Base-by-base conservation (phyloP, 2,113 vertebrate species). In the Capreolus pygargus region DNA sequence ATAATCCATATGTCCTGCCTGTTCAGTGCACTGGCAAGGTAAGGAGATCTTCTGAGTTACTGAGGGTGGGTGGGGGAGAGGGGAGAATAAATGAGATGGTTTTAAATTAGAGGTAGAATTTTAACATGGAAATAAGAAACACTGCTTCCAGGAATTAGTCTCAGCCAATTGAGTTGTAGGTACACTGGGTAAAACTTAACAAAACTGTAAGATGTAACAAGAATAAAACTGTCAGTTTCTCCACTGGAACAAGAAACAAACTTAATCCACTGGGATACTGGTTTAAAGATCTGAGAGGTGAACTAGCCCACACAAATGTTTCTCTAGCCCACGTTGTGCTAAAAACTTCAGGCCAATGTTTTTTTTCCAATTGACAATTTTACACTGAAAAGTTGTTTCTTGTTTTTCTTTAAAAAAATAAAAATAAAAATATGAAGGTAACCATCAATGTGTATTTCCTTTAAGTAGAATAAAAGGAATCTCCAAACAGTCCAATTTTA, bases 21-120 rank as follows among this genome's bases (percentile, higher is more conserved):
- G 98, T 99, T 50, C 86, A 98, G 98, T 99, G 99, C 89, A 52
- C 96, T 79, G 98, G 99, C 97, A 99, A 99, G 99, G 99, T 99
- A 98, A 98, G 98, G 55, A 19, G 15, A 11, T 3, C 1, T 7
- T 16, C 6, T 19, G 55, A 10, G 39, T 16, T 45, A 1, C 33
- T 1, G 25, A 19, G 60, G 64, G 86, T 0, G 4, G 9, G 58
- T 0, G 0, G 0, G 1, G 3, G 39, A 57, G 60, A 78, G 28
- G 28, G 30, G 64, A 55, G 28, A 21, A 33, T 1, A 21, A 0
- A 2, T 6, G 36, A 30, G 67, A 10, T 85, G 16, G 54, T 43
- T 9, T 43, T 30, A 33, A 60, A 45, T 45, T 8, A 43, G 23
- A 55, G 30, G 76, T 36, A 5, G 13, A 33, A 17, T 21, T 39